Evolutionary conservation across 2,888 invertebrate species (phyloP).

Genomic region (Melipona beecheii): DNA sequence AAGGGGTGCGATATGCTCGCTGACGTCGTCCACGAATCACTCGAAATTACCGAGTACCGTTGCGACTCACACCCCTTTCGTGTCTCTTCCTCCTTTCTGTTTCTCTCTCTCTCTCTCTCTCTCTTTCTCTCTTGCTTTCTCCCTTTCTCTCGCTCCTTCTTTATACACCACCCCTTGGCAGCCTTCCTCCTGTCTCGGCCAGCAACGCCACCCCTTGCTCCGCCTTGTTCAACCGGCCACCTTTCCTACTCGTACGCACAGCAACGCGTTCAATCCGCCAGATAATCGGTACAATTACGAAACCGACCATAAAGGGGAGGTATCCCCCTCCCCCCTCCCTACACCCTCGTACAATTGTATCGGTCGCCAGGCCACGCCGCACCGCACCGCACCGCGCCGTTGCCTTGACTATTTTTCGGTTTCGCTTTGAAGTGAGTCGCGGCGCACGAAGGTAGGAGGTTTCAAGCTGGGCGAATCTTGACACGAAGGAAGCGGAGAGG

Average conservation of each 20-base stretch:
- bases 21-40: constrained; percentile 76
- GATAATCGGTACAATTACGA: constrained; percentile 34
- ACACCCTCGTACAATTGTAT: neutral
- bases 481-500: neutral
- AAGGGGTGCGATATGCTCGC: constrained; percentile 75
- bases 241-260: constrained; percentile 20
- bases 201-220: constrained; percentile 46
- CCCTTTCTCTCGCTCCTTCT: neutral
- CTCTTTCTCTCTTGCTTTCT: neutral
- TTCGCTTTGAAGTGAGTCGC: neutral
- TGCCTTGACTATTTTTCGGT: neutral
- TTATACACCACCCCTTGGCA: constrained; percentile 38
- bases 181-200: constrained; percentile 37
- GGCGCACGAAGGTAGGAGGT: neutral
- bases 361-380: neutral
- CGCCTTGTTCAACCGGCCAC: constrained; percentile 46
- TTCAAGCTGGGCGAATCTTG: neutral
- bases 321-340: neutral
- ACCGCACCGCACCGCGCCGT: neutral
- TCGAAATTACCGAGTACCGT: constrained; percentile 75
- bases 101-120: neutral
- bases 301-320: neutral
- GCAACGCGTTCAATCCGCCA: constrained; percentile 38
- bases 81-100: neutral
- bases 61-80: constrained; percentile 52